Evolutionary conservation across 2,113 vertebrate genomes (phyloP).

Genomic region (mouse (Mus musculus)): DNA sequence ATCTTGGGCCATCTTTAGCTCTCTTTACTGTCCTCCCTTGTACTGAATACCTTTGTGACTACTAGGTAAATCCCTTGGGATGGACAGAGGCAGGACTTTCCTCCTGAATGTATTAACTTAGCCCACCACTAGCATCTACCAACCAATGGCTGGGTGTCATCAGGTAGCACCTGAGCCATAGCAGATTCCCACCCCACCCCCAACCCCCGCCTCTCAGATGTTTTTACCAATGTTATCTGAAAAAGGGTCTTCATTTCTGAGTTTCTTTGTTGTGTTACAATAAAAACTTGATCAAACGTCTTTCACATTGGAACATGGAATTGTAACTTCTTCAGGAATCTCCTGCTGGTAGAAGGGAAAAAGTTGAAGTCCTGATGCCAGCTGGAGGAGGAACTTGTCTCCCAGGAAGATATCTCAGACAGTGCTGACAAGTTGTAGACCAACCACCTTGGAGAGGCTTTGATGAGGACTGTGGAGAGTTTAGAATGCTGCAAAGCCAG

Average conservation of each 20-base stretch:
- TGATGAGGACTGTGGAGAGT: neutral
- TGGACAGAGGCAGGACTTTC: neutral
- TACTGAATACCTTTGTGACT: neutral
- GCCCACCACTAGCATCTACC: neutral
- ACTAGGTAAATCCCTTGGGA: neutral
- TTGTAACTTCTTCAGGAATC: neutral
- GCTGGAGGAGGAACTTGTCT: neutral
- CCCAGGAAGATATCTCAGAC: neutral
- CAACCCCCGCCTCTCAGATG: neutral
- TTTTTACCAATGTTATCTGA: no score
- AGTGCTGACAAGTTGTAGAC: neutral
- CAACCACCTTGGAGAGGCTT: neutral
- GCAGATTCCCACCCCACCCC: no score
- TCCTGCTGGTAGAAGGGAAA: neutral
- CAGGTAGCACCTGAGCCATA: neutral
- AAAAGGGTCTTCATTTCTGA: neutral
- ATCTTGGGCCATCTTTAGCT: neutral
- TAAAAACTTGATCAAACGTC: neutral
- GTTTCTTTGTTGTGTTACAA: neutral
- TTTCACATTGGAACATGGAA: neutral
- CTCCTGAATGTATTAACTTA: neutral
- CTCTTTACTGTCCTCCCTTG: neutral
- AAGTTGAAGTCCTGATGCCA: neutral
- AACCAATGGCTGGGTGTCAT: no score
- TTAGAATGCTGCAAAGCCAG: no score